phyloP scores from a whole-genome alignment of 2,113 vertebrate genomes.

The Oryzias curvinotus region DNA sequence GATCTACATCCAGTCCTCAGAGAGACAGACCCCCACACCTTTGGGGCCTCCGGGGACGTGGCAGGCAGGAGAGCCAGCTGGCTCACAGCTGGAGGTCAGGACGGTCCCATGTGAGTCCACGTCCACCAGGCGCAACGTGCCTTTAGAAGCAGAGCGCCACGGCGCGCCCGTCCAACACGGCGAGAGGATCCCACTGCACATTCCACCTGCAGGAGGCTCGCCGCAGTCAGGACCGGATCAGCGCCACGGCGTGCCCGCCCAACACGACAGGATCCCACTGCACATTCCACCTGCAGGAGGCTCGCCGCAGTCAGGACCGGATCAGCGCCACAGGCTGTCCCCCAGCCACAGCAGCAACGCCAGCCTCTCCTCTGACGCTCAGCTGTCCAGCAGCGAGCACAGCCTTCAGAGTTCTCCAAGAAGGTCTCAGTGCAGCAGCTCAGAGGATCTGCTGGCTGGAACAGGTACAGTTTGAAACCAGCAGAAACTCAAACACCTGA shows the following conservation, averaged over 20 bases:
- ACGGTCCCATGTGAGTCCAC: not conserved
- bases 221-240: not conserved
- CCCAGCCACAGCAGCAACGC: conserved; percentile 43
- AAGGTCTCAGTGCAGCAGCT: conserved; percentile 32
- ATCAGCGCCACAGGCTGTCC: not conserved
- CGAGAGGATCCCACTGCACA: not conserved
- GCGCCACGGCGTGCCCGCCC: accelerated
- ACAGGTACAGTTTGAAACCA: conserved; percentile 19
- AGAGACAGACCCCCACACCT: not conserved
- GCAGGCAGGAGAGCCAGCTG: not conserved
- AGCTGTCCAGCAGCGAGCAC: conserved; percentile 19
- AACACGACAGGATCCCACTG: not conserved
- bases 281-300: not conserved
- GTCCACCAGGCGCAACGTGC: conserved; percentile 25
- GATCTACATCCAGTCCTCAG: conserved; percentile 73
- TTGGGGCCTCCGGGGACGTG: not conserved
- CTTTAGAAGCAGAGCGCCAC: conserved; percentile 1
- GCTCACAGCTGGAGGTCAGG: not conserved
- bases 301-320: not conserved
- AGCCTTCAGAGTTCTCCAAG: not conserved
- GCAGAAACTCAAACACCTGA: not conserved
- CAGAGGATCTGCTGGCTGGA: conserved; percentile 20
- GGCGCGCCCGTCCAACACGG: accelerated
- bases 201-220: not conserved
- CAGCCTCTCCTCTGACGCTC: not conserved